These are phyloP conservation scores for Panzeria rudis DNA, from an alignment of 2,888 invertebrate species.

Conservation along the genomic window DNA sequence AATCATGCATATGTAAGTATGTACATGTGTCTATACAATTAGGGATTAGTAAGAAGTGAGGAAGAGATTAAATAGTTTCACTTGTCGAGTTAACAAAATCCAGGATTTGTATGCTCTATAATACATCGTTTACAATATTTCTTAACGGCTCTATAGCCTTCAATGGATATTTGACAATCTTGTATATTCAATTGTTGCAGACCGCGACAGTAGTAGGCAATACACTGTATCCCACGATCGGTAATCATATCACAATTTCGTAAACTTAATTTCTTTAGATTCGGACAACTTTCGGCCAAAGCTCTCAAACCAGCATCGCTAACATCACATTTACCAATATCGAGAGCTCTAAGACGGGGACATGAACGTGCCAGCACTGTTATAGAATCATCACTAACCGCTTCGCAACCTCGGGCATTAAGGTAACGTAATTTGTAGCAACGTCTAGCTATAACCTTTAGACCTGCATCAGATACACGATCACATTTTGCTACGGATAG, in stretches of 20 bases:
- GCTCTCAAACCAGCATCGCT: slow-evolving; percentile 94
- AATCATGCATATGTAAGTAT: slow-evolving; percentile 38
- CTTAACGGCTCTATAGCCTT: slow-evolving; percentile 95
- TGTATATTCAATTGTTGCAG: slow-evolving; percentile 96
- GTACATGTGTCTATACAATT: too few species aligned
- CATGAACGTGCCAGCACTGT: slow-evolving; percentile 94
- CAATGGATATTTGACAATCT: slow-evolving; percentile 94
- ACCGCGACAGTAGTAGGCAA: slow-evolving; percentile 95
- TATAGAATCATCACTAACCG: slow-evolving; percentile 96
- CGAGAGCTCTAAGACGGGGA: slow-evolving; percentile 92
- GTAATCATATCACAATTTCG: slow-evolving; percentile 96
- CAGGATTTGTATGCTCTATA: slow-evolving; percentile 97
- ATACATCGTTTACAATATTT: slow-evolving; percentile 96
- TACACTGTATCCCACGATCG: slow-evolving; percentile 93
- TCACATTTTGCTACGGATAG: slow-evolving; percentile 97
- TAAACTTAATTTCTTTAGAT: slow-evolving; percentile 94
- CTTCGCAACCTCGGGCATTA: slow-evolving; percentile 96
- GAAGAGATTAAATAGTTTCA: background rate
- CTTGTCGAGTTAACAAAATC: slow-evolving; percentile 87
- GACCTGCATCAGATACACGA: slow-evolving; percentile 94
- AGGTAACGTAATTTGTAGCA: slow-evolving; percentile 95
- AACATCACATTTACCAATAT: slow-evolving; percentile 96
- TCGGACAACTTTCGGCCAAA: slow-evolving; percentile 94
- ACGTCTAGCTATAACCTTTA: slow-evolving; percentile 92
- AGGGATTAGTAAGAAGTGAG: slow-evolving; percentile 8